Evolutionary conservation across 2,797 vertebrate genomes (phyloP).

Genomic region (Arrhamphus sclerolepis): DNA sequence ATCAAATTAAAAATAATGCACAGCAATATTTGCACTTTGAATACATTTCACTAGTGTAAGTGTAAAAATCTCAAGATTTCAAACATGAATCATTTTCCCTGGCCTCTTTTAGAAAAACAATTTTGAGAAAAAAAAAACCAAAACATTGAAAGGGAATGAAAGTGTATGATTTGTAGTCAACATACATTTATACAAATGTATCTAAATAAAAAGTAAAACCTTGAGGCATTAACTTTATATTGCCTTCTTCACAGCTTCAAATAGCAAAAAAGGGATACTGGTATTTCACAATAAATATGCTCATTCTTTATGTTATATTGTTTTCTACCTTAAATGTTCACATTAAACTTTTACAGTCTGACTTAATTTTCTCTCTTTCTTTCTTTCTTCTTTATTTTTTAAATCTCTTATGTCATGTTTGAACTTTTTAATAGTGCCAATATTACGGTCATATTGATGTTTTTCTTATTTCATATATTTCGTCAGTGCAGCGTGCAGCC

Average conservation of each 20-base stretch:
- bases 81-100: slow-evolving; percentile 6
- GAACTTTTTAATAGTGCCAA: neutral
- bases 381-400: neutral
- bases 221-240: no score
- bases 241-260: no score
- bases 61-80: slow-evolving; percentile 3
- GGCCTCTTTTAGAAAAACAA: neutral
- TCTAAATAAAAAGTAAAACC: no score
- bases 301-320: no score
- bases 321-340: no score
- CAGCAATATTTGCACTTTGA: neutral
- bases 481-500: slow-evolving; percentile 6
- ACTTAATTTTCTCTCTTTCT: slow-evolving; percentile 2
- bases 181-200: neutral
- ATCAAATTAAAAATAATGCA: neutral
- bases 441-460: neutral
- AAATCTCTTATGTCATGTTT: slow-evolving; percentile 21
- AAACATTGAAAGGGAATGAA: neutral
- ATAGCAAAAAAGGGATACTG: no score
- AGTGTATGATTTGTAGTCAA: neutral
- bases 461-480: slow-evolving; percentile 4
- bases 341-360: slow-evolving; percentile 1
- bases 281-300: no score
- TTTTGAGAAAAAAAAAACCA: slow-evolving; percentile 5
- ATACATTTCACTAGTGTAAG: neutral